Evolutionary conservation across 2,797 vertebrate species (phyloP).

Genomic region (Sibirionetta formosa): DNA sequence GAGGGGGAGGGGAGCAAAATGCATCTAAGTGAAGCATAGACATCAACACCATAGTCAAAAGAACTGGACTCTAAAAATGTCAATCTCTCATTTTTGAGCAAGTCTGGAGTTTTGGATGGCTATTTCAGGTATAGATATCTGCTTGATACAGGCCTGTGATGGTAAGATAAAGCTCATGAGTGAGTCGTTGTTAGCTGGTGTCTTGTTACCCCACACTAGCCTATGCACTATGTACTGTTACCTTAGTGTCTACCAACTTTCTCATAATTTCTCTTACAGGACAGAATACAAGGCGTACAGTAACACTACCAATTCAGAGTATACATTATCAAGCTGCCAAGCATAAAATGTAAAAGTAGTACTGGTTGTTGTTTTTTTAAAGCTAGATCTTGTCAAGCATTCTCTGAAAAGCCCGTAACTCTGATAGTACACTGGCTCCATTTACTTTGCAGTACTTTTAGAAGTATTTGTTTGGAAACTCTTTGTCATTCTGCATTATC

Average conservation of each 20-base stretch:
- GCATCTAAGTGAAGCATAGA: neutral
- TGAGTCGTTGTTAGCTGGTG: neutral
- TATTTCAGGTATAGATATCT: neutral
- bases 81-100: neutral
- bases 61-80: neutral
- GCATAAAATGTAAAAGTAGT: neutral
- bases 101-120: neutral
- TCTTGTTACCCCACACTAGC: rapidly evolving
- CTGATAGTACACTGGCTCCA: rapidly evolving
- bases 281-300: neutral
- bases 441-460: neutral
- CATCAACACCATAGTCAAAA: neutral
- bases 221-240: neutral
- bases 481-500: neutral
- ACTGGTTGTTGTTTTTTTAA: neutral
- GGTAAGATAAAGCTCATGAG: neutral
- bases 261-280: neutral
- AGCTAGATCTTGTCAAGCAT: neutral
- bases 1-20: neutral
- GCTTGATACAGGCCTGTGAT: neutral
- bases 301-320: neutral
- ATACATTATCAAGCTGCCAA: neutral
- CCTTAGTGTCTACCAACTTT: neutral
- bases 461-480: neutral
- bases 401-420: neutral